phyloP scores from a whole-genome alignment of 2,888 invertebrate genomes.

The Macaria liturata region DNA sequence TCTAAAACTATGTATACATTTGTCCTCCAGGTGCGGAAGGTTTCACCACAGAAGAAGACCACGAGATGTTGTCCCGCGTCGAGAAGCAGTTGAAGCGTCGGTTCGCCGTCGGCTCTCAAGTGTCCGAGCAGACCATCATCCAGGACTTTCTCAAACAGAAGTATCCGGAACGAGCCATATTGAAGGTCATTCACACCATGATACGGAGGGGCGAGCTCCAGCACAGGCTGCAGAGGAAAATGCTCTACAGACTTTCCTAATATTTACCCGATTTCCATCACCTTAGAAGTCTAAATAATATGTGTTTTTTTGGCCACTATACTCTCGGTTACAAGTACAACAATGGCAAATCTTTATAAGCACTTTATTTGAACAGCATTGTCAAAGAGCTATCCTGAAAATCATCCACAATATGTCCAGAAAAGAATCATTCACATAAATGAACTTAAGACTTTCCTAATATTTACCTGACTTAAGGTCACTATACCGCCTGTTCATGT shows the following conservation, averaged over 20 bases:
- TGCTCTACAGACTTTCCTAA: conserved; percentile 96
- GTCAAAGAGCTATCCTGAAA: no score
- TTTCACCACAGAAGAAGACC: conserved; percentile 97
- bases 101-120: conserved; percentile 97
- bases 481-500: no score
- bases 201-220: conserved; percentile 97
- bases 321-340: no score
- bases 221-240: conserved; percentile 97
- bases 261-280: no score
- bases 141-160: conserved; percentile 93
- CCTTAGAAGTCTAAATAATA: no score
- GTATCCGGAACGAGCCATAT: conserved; percentile 93
- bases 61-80: conserved; percentile 93
- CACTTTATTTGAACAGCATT: no score
- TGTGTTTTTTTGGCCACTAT: no score
- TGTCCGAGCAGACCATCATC: conserved; percentile 96
- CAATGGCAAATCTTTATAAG: no score
- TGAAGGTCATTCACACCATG: conserved; percentile 97
- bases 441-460: no score
- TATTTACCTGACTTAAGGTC: no score
- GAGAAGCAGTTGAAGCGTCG: conserved; percentile 97
- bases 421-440: no score
- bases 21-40: conserved; percentile 93
- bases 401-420: no score
- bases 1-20: not conserved